phyloP scores from a whole-genome alignment of 2,113 vertebrate species.

The Neotoma lepida region DNA sequence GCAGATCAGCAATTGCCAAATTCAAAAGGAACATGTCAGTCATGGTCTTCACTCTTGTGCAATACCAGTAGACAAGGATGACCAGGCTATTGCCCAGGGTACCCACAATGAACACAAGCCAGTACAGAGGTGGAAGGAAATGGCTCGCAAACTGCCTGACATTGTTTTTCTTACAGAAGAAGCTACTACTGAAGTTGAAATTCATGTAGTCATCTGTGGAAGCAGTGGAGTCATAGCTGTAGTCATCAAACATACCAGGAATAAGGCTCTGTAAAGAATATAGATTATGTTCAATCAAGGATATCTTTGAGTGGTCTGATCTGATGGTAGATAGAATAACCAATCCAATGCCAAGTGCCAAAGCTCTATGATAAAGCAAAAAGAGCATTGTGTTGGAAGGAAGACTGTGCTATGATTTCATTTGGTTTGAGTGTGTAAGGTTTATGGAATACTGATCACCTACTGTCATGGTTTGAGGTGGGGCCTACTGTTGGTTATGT shows the following conservation, averaged over 20 bases:
- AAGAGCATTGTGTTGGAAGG: neutral
- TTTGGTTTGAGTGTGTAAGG: too few species aligned
- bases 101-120: conserved; percentile 90
- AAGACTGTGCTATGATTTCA: too few species aligned
- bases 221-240: neutral
- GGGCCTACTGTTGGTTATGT: neutral
- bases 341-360: neutral
- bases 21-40: conserved; percentile 92
- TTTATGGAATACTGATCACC: neutral
- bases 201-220: neutral
- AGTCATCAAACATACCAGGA: conserved; percentile 48
- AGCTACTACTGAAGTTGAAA: neutral
- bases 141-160: conserved; percentile 85
- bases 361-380: neutral
- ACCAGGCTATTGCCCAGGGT: conserved; percentile 90
- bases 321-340: neutral
- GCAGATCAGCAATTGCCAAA: conserved; percentile 91
- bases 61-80: conserved; percentile 88
- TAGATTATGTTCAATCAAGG: neutral
- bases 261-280: conserved; percentile 69
- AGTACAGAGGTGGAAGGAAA: conserved; percentile 89
- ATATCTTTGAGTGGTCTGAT: neutral
- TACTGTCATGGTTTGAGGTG: neutral
- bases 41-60: conserved; percentile 90
- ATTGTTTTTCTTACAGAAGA: conserved; percentile 83